Conservation (phyloP, 2,797 vertebrate species). For the Margarornis squamiger region DNA sequence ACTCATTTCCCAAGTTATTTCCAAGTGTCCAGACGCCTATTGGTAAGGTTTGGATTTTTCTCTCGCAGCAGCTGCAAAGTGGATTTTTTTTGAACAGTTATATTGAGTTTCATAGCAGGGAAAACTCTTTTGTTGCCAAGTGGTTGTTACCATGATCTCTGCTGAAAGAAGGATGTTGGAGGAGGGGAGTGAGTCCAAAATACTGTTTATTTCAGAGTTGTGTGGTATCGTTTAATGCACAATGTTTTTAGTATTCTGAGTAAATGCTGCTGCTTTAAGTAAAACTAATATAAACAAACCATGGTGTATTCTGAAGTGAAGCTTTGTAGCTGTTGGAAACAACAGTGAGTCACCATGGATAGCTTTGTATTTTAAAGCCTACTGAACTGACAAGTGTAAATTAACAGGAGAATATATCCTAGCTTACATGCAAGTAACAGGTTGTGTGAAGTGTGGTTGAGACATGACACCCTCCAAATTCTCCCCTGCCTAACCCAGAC, state of each 20-base stretch:
- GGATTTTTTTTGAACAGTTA: slow-evolving; percentile 10
- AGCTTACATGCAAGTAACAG: neutral
- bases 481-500: neutral
- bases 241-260: neutral
- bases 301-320: neutral
- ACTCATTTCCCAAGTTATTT: neutral
- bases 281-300: neutral
- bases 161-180: neutral
- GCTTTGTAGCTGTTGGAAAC: neutral
- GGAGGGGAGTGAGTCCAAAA: neutral
- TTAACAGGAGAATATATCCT: neutral
- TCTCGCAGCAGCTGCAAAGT: neutral
- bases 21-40: neutral
- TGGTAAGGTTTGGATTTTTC: neutral
- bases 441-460: neutral
- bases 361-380: neutral
- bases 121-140: neutral
- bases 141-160: neutral
- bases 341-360: neutral
- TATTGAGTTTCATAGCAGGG: neutral
- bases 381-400: neutral
- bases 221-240: neutral
- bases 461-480: neutral
- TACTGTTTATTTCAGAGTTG: neutral
- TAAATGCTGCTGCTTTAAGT: neutral